Conservation (phyloP, 2,888 invertebrate genomes). For the Mimas tiliae region DNA sequence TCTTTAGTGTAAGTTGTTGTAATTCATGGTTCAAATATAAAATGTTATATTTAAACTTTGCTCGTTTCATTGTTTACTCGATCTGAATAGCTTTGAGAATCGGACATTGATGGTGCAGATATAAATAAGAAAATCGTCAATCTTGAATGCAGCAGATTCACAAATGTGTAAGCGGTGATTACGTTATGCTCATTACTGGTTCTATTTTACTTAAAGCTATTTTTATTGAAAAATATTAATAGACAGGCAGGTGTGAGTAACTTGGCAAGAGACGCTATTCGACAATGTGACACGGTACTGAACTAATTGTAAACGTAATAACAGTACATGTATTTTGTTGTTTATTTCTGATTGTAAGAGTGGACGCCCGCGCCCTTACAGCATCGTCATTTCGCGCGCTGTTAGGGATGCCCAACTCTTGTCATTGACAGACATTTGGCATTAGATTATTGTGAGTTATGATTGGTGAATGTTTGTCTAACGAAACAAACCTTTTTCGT, state of each 20-base stretch:
- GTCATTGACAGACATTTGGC: slow-evolving; percentile 1
- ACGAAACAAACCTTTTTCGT: neutral
- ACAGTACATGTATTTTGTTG: slow-evolving; percentile 42
- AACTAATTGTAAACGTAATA: slow-evolving; percentile 70
- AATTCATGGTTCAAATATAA: slow-evolving; percentile 14
- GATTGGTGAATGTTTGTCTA: neutral
- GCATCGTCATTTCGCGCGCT: slow-evolving; percentile 28
- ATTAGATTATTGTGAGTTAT: neutral
- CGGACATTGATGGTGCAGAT: slow-evolving; percentile 11
- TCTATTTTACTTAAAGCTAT: slow-evolving; percentile 57
- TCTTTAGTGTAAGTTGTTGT: neutral
- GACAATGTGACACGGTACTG: slow-evolving; percentile 68
- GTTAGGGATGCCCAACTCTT: slow-evolving; percentile 8
- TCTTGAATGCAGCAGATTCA: neutral
- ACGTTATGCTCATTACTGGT: slow-evolving; percentile 29
- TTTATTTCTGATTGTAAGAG: slow-evolving; percentile 44
- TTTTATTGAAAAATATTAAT: slow-evolving; percentile 79
- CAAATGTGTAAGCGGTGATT: neutral
- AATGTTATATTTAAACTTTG: slow-evolving; percentile 14
- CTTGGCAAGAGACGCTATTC: slow-evolving; percentile 69
- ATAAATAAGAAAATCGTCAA: slow-evolving; percentile 24
- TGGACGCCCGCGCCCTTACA: slow-evolving; percentile 27
- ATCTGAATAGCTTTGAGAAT: neutral
- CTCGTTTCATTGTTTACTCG: slow-evolving; percentile 21
- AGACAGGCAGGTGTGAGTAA: slow-evolving; percentile 76